A percentile compares a stretch with the other conserved stretches of the same genome.
Conservation (phyloP, 2,888 invertebrate species). For the Celastrina argiolus region DNA sequence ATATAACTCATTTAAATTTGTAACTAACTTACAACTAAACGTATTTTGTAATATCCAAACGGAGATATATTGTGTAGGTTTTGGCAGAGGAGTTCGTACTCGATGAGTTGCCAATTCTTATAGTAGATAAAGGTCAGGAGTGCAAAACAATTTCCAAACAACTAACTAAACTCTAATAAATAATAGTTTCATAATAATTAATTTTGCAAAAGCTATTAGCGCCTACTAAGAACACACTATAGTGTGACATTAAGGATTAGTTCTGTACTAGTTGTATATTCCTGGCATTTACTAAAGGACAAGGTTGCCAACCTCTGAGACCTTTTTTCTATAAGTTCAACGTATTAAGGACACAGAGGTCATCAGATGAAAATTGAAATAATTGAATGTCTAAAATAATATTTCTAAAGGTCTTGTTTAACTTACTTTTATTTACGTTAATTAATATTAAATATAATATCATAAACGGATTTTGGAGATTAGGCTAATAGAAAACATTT, state of each 20-base stretch:
- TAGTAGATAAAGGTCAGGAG: not conserved
- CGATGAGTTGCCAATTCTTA: not conserved
- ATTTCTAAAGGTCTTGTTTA: too few relatives aligned
- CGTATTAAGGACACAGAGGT: not conserved
- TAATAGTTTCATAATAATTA: conserved; percentile 5
- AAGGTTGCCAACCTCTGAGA: not conserved
- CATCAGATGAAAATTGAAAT: not conserved
- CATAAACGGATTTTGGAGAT: too few relatives aligned
- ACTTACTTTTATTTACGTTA: too few relatives aligned
- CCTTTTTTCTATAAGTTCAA: not conserved
- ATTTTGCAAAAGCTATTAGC: conserved; percentile 4
- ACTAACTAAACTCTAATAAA: not conserved
- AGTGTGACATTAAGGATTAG: not conserved
- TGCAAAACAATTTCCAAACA: not conserved
- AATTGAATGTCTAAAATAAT: not conserved
- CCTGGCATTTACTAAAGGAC: not conserved
- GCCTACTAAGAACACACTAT: not conserved
- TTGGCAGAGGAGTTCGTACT: too few relatives aligned
- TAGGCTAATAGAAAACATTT: too few relatives aligned
- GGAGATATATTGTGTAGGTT: too few relatives aligned
- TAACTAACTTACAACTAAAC: too few relatives aligned
- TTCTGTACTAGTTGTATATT: not conserved
- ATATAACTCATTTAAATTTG: too few relatives aligned
- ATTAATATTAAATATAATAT: too few relatives aligned
- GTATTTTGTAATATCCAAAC: too few relatives aligned